Evolutionary conservation across 2,113 vertebrate species (phyloP).

Genomic region (Danio rerio): DNA sequence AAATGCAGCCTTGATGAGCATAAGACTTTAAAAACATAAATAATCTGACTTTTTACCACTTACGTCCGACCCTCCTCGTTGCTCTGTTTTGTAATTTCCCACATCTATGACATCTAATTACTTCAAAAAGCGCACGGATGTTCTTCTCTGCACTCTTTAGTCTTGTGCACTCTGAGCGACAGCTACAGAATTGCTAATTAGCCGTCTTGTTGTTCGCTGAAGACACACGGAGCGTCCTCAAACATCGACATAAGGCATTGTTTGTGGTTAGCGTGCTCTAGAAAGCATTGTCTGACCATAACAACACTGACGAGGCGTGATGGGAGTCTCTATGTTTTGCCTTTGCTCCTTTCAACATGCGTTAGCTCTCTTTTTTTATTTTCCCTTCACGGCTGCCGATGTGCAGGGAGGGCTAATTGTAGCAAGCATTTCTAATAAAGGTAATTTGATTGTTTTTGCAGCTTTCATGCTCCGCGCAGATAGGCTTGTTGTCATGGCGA

Average conservation of each 20-base stretch:
- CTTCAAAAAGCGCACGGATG: background rate
- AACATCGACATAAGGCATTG: constrained; percentile 4
- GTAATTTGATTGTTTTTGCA: constrained; percentile 67
- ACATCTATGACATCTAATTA: constrained; percentile 44
- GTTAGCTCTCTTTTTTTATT: constrained; percentile 38
- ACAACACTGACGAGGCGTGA: background rate
- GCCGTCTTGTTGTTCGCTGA: constrained; percentile 1
- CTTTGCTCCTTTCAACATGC: constrained; percentile 58
- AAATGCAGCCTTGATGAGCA: too few species aligned
- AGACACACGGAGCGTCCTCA: background rate
- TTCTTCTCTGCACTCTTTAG: background rate
- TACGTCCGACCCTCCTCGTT: background rate
- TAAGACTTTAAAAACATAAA: too few species aligned
- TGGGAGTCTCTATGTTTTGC: constrained; percentile 43
- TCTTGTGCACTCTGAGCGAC: background rate
- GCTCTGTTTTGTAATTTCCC: constrained; percentile 33
- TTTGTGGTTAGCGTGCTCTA: constrained; percentile 10
- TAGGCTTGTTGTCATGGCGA: constrained; percentile 73
- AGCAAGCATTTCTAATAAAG: constrained; percentile 66
- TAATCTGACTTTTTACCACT: too few species aligned
- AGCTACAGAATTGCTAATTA: constrained; percentile 37
- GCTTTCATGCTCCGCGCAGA: constrained; percentile 52
- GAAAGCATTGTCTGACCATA: constrained; percentile 1
- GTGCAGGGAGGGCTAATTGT: constrained; percentile 44
- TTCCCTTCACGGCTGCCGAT: background rate